phyloP scores from a whole-genome alignment of 2,113 vertebrate species.

The Sclerurus mexicanus region DNA sequence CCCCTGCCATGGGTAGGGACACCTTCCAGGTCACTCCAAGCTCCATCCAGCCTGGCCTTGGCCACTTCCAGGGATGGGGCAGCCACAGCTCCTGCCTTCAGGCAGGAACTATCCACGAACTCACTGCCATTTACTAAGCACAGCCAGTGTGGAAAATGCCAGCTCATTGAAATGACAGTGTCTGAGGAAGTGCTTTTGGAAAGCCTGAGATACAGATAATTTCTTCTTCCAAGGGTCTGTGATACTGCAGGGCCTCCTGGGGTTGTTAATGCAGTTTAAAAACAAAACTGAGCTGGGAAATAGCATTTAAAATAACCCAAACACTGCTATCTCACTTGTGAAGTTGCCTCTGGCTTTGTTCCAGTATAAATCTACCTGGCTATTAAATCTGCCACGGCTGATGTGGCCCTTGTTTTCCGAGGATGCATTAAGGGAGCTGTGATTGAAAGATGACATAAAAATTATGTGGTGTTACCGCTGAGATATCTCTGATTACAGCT shows the following conservation, averaged over 20 bases:
- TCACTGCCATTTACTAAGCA: background rate
- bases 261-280: background rate
- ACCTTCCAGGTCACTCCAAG: background rate
- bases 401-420: background rate
- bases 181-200: background rate
- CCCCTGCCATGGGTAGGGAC: background rate
- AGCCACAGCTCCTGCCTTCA: background rate
- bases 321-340: background rate
- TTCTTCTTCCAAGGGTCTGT: background rate
- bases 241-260: background rate
- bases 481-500: background rate
- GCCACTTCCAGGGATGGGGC: background rate
- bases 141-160: background rate
- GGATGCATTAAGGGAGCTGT: background rate
- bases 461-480: background rate
- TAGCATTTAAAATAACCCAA: slow-evolving; percentile 7
- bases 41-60: background rate
- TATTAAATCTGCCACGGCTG: background rate
- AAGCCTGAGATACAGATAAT: background rate
- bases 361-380: background rate
- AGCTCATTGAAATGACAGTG: background rate
- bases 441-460: slow-evolving; percentile 6
- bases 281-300: background rate
- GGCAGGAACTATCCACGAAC: background rate
- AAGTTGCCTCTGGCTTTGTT: slow-evolving; percentile 16